Evolutionary conservation across 2,888 invertebrate genomes (phyloP).

Genomic region (Cyaniris semiargus): DNA sequence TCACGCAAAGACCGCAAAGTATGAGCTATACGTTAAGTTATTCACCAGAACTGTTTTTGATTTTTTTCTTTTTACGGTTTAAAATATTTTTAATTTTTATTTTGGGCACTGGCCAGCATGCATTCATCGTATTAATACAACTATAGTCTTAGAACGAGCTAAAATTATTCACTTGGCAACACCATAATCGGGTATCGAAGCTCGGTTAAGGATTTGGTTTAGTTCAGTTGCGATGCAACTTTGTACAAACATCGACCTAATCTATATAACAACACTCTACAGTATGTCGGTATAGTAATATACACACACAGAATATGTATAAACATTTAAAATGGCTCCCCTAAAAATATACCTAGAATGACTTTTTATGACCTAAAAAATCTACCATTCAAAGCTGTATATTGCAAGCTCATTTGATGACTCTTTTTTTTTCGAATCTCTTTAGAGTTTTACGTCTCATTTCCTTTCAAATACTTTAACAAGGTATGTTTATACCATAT

Average conservation of each 20-base stretch:
- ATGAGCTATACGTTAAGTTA: background rate
- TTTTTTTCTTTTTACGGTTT: too few species aligned
- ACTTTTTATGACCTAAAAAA: background rate
- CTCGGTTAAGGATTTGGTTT: constrained; percentile 55
- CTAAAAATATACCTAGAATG: constrained; percentile 22
- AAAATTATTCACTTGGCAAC: constrained; percentile 53
- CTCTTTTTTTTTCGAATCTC: background rate
- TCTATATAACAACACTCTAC: constrained; percentile 55
- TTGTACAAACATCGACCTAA: constrained; percentile 62
- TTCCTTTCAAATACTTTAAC: background rate
- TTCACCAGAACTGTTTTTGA: too few species aligned
- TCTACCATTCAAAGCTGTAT: constrained; percentile 16
- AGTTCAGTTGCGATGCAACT: constrained; percentile 49
- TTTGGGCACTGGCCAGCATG: background rate
- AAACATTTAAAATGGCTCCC: constrained; percentile 7
- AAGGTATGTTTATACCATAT: background rate
- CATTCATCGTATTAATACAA: constrained; percentile 31
- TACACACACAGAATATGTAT: constrained; percentile 19
- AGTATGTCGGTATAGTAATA: constrained; percentile 37
- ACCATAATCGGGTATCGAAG: constrained; percentile 68
- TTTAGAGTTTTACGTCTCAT: background rate
- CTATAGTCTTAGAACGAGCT: constrained; percentile 47
- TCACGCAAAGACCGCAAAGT: background rate
- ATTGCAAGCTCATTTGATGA: constrained; percentile 6
- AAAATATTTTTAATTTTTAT: background rate